These are phyloP conservation scores for Sylvilagus floridanus DNA, from an alignment of 2,797 vertebrate genomes.

Conservation along the genomic window DNA sequence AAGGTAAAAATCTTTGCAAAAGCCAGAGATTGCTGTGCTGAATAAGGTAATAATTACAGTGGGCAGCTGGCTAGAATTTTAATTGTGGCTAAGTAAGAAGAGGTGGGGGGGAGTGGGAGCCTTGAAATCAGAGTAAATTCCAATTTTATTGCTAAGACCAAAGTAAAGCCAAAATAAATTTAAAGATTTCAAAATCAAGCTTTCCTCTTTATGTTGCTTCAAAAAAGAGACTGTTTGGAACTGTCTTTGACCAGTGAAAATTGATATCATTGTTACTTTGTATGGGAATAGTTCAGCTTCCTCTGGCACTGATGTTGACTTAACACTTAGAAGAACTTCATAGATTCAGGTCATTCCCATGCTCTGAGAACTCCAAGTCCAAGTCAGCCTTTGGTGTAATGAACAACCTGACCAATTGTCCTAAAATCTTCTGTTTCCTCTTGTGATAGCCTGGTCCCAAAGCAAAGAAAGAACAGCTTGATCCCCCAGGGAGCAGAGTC, in stretches of 20 bases:
- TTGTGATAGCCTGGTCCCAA: background rate
- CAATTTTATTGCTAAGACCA: slow-evolving; percentile 82
- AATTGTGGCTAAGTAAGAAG: slow-evolving; percentile 83
- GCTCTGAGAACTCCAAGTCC: slow-evolving; percentile 40
- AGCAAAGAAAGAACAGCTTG: background rate
- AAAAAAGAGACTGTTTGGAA: slow-evolving; percentile 76
- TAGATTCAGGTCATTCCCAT: background rate
- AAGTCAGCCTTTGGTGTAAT: background rate
- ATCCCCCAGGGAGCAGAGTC: background rate
- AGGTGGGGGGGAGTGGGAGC: background rate
- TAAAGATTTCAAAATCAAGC: slow-evolving; percentile 79
- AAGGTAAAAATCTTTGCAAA: slow-evolving; percentile 62
- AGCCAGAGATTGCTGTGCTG: slow-evolving; percentile 68
- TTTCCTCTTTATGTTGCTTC: slow-evolving; percentile 71
- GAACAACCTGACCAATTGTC: background rate
- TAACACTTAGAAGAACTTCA: background rate
- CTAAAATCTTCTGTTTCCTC: background rate
- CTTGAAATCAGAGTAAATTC: slow-evolving; percentile 77
- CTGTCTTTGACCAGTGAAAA: slow-evolving; percentile 9
- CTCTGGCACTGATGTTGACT: background rate
- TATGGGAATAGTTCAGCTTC: background rate
- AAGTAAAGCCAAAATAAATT: slow-evolving; percentile 78
- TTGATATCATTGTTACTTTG: slow-evolving; percentile 31
- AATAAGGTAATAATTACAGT: slow-evolving; percentile 80
- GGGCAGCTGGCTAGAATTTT: slow-evolving; percentile 72